Evolutionary conservation across 1,140 invertebrate species (phyloP), one percentile per base, ranked within the genome.

Genomic region (Druon quercuslanigerum): DNA sequence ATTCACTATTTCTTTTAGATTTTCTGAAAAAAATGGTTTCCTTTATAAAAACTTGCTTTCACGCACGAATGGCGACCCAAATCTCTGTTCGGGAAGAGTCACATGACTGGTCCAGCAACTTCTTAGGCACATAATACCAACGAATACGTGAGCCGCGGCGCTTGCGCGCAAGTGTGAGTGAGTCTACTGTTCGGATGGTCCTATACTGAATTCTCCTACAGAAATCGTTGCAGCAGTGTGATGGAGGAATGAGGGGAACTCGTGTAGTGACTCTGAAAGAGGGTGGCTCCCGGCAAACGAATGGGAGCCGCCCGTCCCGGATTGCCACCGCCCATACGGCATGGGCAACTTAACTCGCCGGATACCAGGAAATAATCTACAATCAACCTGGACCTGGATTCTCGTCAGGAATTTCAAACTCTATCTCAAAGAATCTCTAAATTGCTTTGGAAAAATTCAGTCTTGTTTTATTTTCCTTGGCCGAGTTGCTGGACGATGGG

Each of bases 241-340:
- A 33, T 46, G n/a, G 16, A 66, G 60, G 20, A 66, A 66, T 66
- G 60, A 66, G 78, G 78, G 77, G 82, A 83, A 86, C 80, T 85
- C 75, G 84, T 81, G 79, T 77, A 77, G 78, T 83, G 73, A 79
- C 57, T 73, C 79, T 74, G 79, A 85, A 86, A 87, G 88, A 88
- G 89, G 89, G 89, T 87, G 88, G 88, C 83, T 85, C 87, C 85
- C 82, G 85, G 85, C 84, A 89, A 86, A 87, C 89, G 87, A 90
- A 89, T 90, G 88, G 88, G 90, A 87, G 85, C 83, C 86, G 85
- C 79, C 85, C 82, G 84, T 84, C 83, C 84, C 78, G 79, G 84
- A 84, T 84, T 89, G 88, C 88, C 90, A 88, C 89, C 89, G 89
- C 90, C 90, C 90, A 91, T 91, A 82, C 78, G 79, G 77, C 1